Evolutionary conservation across 2,797 vertebrate genomes (phyloP).

Genomic region (Cynopterus sphinx): DNA sequence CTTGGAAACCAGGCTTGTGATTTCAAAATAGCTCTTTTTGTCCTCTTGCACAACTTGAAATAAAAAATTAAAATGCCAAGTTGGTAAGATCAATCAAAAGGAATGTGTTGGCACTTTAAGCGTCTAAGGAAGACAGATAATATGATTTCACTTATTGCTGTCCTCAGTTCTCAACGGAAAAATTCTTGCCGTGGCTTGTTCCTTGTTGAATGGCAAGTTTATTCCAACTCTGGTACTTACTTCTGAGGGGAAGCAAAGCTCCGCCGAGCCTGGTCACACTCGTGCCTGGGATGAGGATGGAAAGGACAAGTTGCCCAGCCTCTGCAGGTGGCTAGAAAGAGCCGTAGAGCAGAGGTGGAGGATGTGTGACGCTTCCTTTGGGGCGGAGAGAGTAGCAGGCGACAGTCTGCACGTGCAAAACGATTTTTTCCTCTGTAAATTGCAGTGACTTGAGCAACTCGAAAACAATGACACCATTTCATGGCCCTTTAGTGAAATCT

Average conservation of each 20-base stretch:
- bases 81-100: background rate
- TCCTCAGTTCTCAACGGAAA: constrained; percentile 23
- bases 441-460: background rate
- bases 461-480: background rate
- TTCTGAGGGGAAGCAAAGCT: background rate
- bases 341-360: background rate
- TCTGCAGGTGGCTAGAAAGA: background rate
- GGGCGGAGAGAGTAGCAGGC: background rate
- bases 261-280: background rate
- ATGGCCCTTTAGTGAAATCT: background rate
- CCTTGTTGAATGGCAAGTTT: background rate
- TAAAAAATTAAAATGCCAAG: constrained; percentile 7
- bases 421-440: background rate
- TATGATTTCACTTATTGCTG: background rate
- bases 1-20: constrained; percentile 27
- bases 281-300: background rate
- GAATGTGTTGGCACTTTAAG: constrained; percentile 19
- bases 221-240: background rate
- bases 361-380: background rate
- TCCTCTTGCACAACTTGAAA: background rate
- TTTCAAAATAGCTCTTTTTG: constrained; percentile 43
- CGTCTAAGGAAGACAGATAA: constrained; percentile 7
- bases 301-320: background rate
- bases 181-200: background rate
- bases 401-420: background rate